Evolutionary conservation across 2,888 invertebrate species (phyloP).

Genomic region (Margaritifera margaritifera): DNA sequence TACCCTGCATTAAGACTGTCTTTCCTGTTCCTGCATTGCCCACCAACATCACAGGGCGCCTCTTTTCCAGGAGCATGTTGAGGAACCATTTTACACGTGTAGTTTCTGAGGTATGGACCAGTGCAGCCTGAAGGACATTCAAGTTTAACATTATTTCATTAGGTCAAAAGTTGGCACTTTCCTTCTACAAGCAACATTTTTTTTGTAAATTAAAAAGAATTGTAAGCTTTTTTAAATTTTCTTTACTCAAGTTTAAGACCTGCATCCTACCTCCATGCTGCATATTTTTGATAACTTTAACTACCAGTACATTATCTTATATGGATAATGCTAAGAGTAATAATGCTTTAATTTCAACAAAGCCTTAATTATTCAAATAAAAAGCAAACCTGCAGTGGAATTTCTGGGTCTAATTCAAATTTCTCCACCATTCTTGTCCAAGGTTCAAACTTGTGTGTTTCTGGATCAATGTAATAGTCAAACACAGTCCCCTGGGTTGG

Average conservation of each 20-base stretch:
- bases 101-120: slow-evolving; percentile 95
- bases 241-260: no score
- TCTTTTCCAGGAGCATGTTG: slow-evolving; percentile 89
- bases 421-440: slow-evolving; percentile 93
- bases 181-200: no score
- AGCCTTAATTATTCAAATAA: no score
- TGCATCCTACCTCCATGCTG: no score
- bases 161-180: no score
- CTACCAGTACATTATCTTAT: no score
- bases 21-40: slow-evolving; percentile 95
- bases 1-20: slow-evolving; percentile 90
- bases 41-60: slow-evolving; percentile 94
- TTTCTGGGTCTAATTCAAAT: slow-evolving; percentile 92
- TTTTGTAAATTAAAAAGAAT: no score
- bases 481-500: slow-evolving; percentile 94
- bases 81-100: slow-evolving; percentile 91
- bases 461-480: slow-evolving; percentile 93
- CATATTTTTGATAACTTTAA: no score
- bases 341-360: no score
- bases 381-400: slow-evolving; percentile 85
- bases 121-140: slow-evolving; percentile 79
- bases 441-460: slow-evolving; percentile 89
- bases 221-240: no score
- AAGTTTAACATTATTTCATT: no score
- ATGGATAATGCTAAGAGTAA: no score